Conservation (phyloP, 2,888 invertebrate genomes). For the Drepana falcataria region DNA sequence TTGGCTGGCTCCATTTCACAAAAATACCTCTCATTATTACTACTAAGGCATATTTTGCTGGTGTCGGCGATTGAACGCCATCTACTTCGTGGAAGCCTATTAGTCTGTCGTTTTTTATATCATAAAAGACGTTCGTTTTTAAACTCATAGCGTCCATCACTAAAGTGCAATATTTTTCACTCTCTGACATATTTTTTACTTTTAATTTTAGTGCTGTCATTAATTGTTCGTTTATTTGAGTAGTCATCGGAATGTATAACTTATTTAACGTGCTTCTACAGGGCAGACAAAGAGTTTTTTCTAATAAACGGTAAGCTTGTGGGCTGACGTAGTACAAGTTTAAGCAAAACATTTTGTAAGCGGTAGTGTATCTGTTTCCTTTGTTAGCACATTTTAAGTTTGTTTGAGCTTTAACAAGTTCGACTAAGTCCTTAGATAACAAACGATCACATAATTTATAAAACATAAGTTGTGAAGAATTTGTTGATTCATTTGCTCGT, state of each 20-base stretch:
- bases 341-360: constrained; percentile 15
- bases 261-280: constrained; percentile 9
- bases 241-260: constrained; percentile 10
- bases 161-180: constrained; percentile 20
- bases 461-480: constrained; percentile 6
- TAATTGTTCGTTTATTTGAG: constrained; percentile 13
- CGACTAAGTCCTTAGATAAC: constrained; percentile 13
- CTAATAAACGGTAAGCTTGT: constrained; percentile 18
- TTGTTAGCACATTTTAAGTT: constrained; percentile 7
- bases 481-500: constrained; percentile 7
- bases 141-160: constrained; percentile 14
- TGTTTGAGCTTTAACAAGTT: constrained; percentile 14
- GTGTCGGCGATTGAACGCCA: constrained; percentile 14
- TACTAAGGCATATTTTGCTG: constrained; percentile 22
- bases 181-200: constrained; percentile 17
- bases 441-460: constrained; percentile 11
- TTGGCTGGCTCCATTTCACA: constrained; percentile 19
- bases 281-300: constrained; percentile 14
- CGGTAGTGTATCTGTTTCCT: constrained; percentile 5
- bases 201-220: constrained; percentile 19
- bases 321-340: constrained; percentile 22
- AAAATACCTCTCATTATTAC: constrained; percentile 23
- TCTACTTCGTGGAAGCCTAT: constrained; percentile 26
- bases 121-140: constrained; percentile 20
- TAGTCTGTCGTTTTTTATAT: constrained; percentile 20